Evolutionary conservation across 2,888 invertebrate species (phyloP).

Genomic region (Lysandra coridon): DNA sequence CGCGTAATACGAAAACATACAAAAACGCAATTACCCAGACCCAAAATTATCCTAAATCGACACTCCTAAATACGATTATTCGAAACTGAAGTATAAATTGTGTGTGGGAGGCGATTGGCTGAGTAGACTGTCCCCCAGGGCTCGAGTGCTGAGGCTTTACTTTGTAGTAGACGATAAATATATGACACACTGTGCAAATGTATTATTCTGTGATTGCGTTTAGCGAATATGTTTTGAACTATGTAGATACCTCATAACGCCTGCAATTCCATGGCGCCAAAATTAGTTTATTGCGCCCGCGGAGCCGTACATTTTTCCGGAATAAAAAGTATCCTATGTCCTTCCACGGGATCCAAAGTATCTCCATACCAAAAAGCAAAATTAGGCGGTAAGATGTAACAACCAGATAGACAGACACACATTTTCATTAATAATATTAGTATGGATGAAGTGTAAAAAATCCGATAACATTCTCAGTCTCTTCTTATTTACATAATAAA

Average conservation of each 20-base stretch:
- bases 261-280: no score
- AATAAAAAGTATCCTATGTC: no score
- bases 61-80: conserved; percentile 3
- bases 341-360: no score
- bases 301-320: no score
- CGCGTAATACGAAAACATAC: background rate
- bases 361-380: no score
- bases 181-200: background rate
- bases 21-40: background rate
- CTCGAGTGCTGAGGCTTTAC: background rate
- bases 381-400: no score
- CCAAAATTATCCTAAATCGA: background rate
- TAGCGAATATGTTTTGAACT: background rate
- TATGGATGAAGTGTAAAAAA: background rate
- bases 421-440: no score
- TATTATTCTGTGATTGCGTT: background rate
- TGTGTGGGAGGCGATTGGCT: background rate
- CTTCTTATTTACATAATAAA: background rate
- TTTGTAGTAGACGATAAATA: background rate
- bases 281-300: no score
- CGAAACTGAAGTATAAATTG: conserved; percentile 13
- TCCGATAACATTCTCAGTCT: background rate
- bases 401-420: no score
- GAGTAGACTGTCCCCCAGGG: conserved; percentile 13
- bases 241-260: no score